These are phyloP conservation scores for Lasioglossum oenotherae DNA, from an alignment of 2,888 invertebrate species.

Conservation along the genomic window DNA sequence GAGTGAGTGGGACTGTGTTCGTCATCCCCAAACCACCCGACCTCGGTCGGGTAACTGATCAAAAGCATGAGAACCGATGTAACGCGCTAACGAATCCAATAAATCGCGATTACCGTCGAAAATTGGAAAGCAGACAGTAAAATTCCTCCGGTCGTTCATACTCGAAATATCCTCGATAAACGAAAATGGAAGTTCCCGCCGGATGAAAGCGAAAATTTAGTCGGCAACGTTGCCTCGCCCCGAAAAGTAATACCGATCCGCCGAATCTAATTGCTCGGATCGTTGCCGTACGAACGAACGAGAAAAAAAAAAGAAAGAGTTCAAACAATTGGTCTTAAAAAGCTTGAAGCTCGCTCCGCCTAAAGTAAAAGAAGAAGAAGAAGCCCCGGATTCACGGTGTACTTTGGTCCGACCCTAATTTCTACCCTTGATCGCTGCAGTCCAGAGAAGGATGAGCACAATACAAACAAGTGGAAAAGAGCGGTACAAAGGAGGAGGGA, in stretches of 20 bases:
- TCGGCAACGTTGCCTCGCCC: neutral
- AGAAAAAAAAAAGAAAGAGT: neutral
- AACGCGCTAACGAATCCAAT: constrained; percentile 16
- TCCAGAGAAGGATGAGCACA: constrained; percentile 54
- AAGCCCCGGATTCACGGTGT: constrained; percentile 61
- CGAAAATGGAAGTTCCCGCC: neutral
- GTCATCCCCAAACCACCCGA: neutral
- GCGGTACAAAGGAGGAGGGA: constrained; percentile 29
- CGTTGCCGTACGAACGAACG: neutral
- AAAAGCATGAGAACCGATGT: constrained; percentile 1
- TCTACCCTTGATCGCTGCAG: constrained; percentile 64
- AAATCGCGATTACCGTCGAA: constrained; percentile 14
- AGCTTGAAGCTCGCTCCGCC: neutral
- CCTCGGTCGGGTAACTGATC: neutral
- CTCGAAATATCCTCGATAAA: constrained; percentile 19
- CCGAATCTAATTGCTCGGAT: neutral
- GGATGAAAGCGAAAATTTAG: constrained; percentile 1
- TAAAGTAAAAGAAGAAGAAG: constrained; percentile 14
- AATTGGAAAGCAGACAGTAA: neutral
- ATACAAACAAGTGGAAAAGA: constrained; percentile 45
- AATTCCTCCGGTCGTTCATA: constrained; percentile 21
- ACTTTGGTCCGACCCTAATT: constrained; percentile 55
- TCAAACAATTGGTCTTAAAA: neutral
- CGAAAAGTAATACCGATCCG: neutral
- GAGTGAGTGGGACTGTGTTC: neutral